Percentiles rank a stretch among this genome's conserved stretches.
phyloP scores from a whole-genome alignment of 53 echinoderm and acorn worm species.

The Zoroaster sp. region DNA sequence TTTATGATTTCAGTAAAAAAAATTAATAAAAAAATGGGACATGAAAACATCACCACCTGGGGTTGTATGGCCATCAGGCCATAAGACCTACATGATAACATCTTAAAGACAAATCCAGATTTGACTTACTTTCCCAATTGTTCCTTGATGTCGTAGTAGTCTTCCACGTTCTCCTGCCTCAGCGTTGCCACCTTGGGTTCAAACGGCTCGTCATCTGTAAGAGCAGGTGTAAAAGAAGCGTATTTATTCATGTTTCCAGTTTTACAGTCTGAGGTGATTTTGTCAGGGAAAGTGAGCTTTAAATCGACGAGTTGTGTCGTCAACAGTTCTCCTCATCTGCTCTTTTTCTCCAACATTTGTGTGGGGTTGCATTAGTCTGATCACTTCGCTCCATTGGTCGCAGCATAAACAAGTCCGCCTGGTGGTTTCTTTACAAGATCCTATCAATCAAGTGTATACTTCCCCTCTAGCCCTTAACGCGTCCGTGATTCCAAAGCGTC shows the following conservation, averaged over 20 bases:
- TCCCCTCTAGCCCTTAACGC: not conserved
- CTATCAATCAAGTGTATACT: not conserved
- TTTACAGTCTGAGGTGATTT: not conserved
- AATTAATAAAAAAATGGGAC: no score
- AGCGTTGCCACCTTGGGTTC: slow-evolving; percentile 20
- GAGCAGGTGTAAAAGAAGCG: not conserved
- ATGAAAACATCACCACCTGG: no score
- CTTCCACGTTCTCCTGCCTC: slow-evolving; percentile 56
- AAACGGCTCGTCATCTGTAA: slow-evolving; percentile 20
- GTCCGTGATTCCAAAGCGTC: not conserved
- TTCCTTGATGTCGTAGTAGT: slow-evolving; percentile 72
- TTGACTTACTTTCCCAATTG: slow-evolving; percentile 83
- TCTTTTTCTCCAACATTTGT: no score
- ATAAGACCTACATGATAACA: no score
- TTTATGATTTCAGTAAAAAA: no score
- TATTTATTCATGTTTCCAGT: slow-evolving; percentile 7
- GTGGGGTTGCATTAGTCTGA: no score
- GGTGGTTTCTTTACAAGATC: no score
- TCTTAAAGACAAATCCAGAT: not conserved
- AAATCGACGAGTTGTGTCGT: not conserved
- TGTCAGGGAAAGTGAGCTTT: not conserved
- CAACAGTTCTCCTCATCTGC: not conserved
- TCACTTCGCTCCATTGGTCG: no score
- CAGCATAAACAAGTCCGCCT: no score
- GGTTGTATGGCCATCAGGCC: no score